Base-by-base conservation (phyloP, 2,888 invertebrate species). In the Caenorhabditis doughertyi region DNA sequence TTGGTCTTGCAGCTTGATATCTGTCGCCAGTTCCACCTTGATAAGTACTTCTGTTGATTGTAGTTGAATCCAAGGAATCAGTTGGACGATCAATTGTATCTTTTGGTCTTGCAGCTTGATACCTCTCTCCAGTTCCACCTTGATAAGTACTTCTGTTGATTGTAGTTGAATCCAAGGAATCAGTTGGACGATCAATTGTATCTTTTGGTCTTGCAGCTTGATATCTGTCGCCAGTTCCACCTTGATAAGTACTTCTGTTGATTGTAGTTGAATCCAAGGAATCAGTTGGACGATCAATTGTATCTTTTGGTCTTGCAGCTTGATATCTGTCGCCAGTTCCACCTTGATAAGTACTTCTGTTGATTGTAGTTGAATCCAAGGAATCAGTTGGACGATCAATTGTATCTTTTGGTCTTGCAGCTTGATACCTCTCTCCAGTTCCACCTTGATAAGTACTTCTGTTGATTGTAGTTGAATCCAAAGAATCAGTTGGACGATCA, bases 371-470 rank as follows among this genome's bases (percentile, higher is more conserved):
- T 9, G 53, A 53, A 29, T 71, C 71, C 2, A 71, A 7, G 1
- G 71, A 32, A 29, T 71, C 71, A 27, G n/a, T 58, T n/a, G 71
- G 58, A 42, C 44, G 39, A 29, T 71, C 71, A 18, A 71, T 25
- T 18, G 18, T 18, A 47, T 71, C 71, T 23, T 71, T 71, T 9
- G 71, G 71, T 13, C 71, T 25, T 4, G 44, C 47, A 11, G 71
- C 44, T 16, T 53, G 55, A 32, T 47, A 71, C 25, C 71, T 56
- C 21, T 71, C 71, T 11, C 58, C 71, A 44, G 42, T 29, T 3
- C 71, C 71, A 21, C 71, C 71, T 71, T 71, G 71, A 44, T 71
- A 71, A 16, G 71, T 71, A 3, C 42, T 25, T 29, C 71, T 23
- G 18, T 71, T 71, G 71, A 71, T 71, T 25, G 71, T 71, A 21